phyloP scores from a whole-genome alignment of 1,140 invertebrate genomes.

The Mylabris phalerata region DNA sequence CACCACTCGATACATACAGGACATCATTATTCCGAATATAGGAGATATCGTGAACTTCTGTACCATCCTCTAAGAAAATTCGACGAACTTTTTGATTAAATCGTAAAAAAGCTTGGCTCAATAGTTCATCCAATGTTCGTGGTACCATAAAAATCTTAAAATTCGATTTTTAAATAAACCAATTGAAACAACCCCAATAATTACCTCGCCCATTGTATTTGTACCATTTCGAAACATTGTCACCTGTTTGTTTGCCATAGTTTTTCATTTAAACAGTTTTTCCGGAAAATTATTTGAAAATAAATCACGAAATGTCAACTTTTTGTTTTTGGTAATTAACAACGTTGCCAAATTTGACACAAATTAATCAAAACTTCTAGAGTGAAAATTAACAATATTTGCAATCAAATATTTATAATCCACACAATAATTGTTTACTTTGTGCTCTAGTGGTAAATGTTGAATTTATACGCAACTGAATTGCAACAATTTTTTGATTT shows the following conservation, averaged over 20 bases:
- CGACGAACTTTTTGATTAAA: conserved; percentile 23
- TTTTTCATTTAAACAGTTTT: no score
- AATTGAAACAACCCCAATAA: not conserved
- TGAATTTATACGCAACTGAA: no score
- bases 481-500: no score
- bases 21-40: conserved; percentile 41
- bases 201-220: conserved; percentile 25
- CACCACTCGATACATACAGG: conserved; percentile 36
- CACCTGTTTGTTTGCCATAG: conserved; percentile 20
- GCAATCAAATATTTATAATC: no score
- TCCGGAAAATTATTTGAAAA: no score
- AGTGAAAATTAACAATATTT: no score
- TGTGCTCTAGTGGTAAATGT: no score
- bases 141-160: conserved; percentile 25
- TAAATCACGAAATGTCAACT: no score
- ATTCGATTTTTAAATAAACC: not conserved
- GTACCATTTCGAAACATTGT: conserved; percentile 30
- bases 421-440: no score
- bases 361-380: no score
- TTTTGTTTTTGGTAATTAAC: no score
- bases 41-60: conserved; percentile 38
- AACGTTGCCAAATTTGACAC: no score
- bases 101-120: conserved; percentile 24
- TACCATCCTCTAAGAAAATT: conserved; percentile 38
- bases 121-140: conserved; percentile 25